Percentiles rank a stretch among this genome's conserved stretches.
phyloP scores from a whole-genome alignment of 1,140 invertebrate species.

The Pseudomyrmex flavicornis region DNA sequence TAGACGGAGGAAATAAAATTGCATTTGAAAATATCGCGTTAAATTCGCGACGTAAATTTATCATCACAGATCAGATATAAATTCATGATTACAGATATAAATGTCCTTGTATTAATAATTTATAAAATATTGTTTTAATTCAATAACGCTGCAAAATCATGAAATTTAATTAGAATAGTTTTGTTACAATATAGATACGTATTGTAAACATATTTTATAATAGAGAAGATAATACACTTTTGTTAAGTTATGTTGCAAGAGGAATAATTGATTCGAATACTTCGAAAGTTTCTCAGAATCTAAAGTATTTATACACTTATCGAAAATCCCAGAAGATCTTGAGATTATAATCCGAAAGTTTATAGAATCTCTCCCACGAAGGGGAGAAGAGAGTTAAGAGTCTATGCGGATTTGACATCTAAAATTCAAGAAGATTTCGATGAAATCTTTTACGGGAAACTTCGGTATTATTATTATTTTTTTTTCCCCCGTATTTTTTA shows the following conservation, averaged over 20 bases:
- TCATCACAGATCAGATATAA: neutral
- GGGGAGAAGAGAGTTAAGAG: neutral
- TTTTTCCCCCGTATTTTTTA: too few species aligned
- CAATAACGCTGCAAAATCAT: neutral
- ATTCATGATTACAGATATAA: neutral
- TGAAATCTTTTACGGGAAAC: too few species aligned
- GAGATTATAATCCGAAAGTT: neutral
- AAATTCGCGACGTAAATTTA: neutral
- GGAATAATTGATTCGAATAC: neutral
- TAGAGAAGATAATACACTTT: too few species aligned
- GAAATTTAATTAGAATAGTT: constrained; percentile 6
- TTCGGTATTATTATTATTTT: neutral
- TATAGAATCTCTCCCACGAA: neutral
- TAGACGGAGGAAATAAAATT: neutral
- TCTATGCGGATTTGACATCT: neutral
- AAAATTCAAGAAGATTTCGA: neutral
- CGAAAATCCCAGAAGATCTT: neutral
- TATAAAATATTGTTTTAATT: neutral
- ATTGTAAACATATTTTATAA: too few species aligned
- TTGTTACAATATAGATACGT: neutral
- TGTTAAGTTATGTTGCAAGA: too few species aligned
- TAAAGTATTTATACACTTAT: neutral
- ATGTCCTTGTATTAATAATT: neutral
- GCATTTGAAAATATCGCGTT: constrained; percentile 1
- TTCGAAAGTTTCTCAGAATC: neutral